A percentile compares a stretch with the other conserved stretches of the same genome.
Evolutionary conservation across 2,797 vertebrate species (phyloP).

Genomic region (Discoglossus pictus): DNA sequence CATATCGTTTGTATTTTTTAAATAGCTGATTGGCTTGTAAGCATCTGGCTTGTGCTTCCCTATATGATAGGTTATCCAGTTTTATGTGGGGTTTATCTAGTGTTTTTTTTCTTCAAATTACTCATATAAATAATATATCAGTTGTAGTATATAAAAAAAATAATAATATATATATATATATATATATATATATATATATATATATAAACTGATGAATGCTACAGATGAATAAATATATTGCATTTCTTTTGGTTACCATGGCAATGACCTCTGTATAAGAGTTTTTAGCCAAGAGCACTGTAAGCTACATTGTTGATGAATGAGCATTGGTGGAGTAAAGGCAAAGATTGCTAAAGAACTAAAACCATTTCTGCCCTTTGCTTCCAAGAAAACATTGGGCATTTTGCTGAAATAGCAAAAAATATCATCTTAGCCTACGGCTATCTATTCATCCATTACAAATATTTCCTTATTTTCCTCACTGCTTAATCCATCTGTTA

Average conservation of each 20-base stretch:
- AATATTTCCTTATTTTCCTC: slow-evolving; percentile 29
- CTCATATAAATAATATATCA: no score
- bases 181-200: no score
- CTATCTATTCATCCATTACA: slow-evolving; percentile 39
- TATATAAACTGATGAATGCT: no score
- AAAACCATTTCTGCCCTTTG: slow-evolving; percentile 34
- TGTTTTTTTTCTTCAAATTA: no score
- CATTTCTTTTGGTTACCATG: slow-evolving; percentile 18
- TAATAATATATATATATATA: no score
- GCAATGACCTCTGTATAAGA: slow-evolving; percentile 14
- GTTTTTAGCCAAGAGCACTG: slow-evolving; percentile 14
- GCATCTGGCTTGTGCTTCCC: no score
- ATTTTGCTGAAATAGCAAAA: slow-evolving; percentile 42
- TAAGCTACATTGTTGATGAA: slow-evolving; percentile 30
- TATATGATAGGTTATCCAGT: no score
- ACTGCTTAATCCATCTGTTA: slow-evolving; percentile 19
- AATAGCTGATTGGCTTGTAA: no score
- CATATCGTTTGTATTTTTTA: no score
- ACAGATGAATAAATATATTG: no score
- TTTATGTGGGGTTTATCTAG: no score
- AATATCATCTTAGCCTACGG: slow-evolving; percentile 32
- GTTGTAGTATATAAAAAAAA: no score
- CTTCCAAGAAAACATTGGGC: slow-evolving; percentile 24
- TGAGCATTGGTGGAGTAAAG: slow-evolving; percentile 15
- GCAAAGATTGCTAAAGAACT: slow-evolving; percentile 33